Evolutionary conservation across 2,888 invertebrate species (phyloP).

Genomic region (Euphydryas editha): DNA sequence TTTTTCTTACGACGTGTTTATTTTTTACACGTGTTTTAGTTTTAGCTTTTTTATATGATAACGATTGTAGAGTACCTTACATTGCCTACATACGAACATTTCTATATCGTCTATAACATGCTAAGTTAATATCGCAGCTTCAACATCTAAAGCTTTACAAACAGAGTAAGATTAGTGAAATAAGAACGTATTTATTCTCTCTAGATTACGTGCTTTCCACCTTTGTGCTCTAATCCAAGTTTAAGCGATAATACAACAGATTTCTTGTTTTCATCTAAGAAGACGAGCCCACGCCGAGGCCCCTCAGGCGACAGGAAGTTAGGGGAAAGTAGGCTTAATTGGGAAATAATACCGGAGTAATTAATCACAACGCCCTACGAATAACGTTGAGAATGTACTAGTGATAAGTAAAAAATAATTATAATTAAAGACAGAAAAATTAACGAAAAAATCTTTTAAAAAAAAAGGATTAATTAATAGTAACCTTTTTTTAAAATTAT

Average conservation of each 20-base stretch:
- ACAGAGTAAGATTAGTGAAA: constrained; percentile 30
- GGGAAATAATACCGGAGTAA: constrained; percentile 80
- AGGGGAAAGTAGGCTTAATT: constrained; percentile 80
- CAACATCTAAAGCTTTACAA: constrained; percentile 16
- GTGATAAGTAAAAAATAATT: constrained; percentile 1
- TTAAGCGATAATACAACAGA: constrained; percentile 68
- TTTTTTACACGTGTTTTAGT: neutral
- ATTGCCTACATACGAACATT: neutral
- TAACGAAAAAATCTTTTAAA: neutral
- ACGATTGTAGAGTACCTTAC: neutral
- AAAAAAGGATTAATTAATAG: constrained; percentile 1
- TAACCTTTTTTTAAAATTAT: too few species aligned
- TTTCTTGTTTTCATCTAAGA: constrained; percentile 64
- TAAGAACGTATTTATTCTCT: constrained; percentile 34
- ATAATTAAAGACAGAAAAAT: constrained; percentile 6
- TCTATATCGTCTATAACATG: neutral
- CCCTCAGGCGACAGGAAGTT: constrained; percentile 64
- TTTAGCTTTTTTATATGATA: too few species aligned
- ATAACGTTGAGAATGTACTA: neutral
- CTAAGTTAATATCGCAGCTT: neutral
- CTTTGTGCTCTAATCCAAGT: constrained; percentile 57
- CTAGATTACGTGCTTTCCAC: constrained; percentile 68
- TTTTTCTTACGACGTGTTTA: neutral
- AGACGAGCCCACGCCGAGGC: constrained; percentile 45
- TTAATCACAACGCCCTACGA: constrained; percentile 68